Conservation (phyloP, 2,113 vertebrate species). For the Pituophis catenifer region DNA sequence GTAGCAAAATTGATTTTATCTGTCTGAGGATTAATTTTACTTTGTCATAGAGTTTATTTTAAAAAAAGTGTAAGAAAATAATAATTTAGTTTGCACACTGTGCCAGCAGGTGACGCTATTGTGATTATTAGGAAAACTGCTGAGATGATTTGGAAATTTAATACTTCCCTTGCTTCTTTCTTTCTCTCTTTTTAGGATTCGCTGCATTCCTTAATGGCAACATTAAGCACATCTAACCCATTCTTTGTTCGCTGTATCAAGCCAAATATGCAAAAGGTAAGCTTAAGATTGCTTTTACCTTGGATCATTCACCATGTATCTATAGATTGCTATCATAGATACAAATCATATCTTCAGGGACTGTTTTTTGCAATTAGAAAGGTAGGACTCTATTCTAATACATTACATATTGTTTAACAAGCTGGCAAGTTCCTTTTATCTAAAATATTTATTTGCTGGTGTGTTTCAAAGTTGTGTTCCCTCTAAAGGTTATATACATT, state of each 20-base stretch:
- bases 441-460: background rate
- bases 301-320: background rate
- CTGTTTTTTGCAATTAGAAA: background rate
- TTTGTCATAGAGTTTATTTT: background rate
- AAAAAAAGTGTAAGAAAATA: rapidly evolving
- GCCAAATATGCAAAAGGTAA: slow-evolving; percentile 92
- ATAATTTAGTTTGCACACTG: background rate
- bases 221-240: slow-evolving; percentile 86
- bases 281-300: background rate
- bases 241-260: slow-evolving; percentile 97
- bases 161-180: too few species aligned
- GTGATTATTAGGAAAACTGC: background rate
- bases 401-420: background rate
- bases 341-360: background rate
- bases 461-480: background rate
- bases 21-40: background rate
- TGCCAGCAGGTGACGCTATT: slow-evolving; percentile 49
- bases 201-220: slow-evolving; percentile 92
- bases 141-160: background rate
- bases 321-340: background rate
- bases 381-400: background rate
- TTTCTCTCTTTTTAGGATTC: slow-evolving; percentile 71
- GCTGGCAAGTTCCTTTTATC: background rate
- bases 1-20: background rate
- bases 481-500: background rate